Conservation (phyloP, 2,888 invertebrate species). For the Mythimna lalbum region DNA sequence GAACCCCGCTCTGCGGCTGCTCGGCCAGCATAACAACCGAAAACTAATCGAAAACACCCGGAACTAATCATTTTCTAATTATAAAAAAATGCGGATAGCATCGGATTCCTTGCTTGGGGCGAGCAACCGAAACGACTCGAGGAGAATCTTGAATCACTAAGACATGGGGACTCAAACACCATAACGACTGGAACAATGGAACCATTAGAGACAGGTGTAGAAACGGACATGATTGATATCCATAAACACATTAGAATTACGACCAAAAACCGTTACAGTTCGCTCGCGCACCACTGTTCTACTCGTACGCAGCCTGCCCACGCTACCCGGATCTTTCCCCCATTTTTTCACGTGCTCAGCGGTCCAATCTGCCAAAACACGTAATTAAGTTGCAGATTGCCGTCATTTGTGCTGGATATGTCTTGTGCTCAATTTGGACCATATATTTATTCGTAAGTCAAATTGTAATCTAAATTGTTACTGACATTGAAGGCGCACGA, state of each 20-base stretch:
- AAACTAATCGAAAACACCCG: slow-evolving; percentile 88
- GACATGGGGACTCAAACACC: slow-evolving; percentile 52
- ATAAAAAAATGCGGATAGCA: slow-evolving; percentile 82
- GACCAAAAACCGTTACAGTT: slow-evolving; percentile 48
- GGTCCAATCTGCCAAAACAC: slow-evolving; percentile 67
- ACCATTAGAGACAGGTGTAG: slow-evolving; percentile 63
- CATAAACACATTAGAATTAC: slow-evolving; percentile 59
- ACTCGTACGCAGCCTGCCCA: slow-evolving; percentile 42
- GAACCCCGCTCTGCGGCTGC: slow-evolving; percentile 68
- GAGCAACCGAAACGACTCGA: slow-evolving; percentile 71
- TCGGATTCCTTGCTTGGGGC: slow-evolving; percentile 74
- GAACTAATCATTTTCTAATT: slow-evolving; percentile 88
- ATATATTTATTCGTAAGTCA: slow-evolving; percentile 56
- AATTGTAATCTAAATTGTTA: slow-evolving; percentile 57
- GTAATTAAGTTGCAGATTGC: slow-evolving; percentile 69
- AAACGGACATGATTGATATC: slow-evolving; percentile 55
- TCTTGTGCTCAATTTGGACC: slow-evolving; percentile 57
- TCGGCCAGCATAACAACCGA: slow-evolving; percentile 77
- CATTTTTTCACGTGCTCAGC: slow-evolving; percentile 69
- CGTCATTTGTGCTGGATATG: slow-evolving; percentile 57
- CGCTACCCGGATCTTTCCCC: slow-evolving; percentile 79
- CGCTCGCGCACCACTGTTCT: slow-evolving; percentile 57
- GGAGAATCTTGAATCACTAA: slow-evolving; percentile 68
- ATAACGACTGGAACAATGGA: slow-evolving; percentile 65
- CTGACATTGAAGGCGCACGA: slow-evolving; percentile 48